Evolutionary conservation across 2,888 invertebrate genomes (phyloP), one percentile per base, ranked within the genome.

Genomic region (Chloroclysta siterata): DNA sequence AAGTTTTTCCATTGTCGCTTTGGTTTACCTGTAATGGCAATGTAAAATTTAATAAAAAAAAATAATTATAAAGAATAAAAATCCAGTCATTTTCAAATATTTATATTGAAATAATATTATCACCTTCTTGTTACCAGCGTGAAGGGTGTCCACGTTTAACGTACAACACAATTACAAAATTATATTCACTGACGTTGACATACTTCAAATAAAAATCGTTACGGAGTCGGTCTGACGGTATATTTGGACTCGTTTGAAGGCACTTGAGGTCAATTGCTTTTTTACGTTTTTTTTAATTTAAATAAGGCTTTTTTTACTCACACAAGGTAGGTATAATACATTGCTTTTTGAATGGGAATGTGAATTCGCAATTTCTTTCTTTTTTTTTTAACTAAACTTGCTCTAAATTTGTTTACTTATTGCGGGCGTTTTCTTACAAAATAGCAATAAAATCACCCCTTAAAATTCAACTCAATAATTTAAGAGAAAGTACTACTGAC

Each of bases 71-170:
- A 29, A 0, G 51, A 54, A 50, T 76, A 71, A 73, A 65, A 71
- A 73, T 65, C 59, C 47, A 63, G 47, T 59, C 66, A 69, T 82
- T 86, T 87, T 87, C 84, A 85, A 85, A 86, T 82, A 85, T 88
- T 65, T 60, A 52, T 90, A 89, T 90, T 90, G 89, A 90, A 90
- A 88, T 72, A 69, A 72, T 72, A 72, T 90, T 89, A 91, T 91
- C 90, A 90, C 92, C 87, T 87, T 88, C 89, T 83, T 84, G 85
- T 83, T 81, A 85, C 83, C 88, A 89, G 86, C 84, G 84, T 88
- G 90, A 86, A 87, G 86, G 88, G 90, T 92, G 90, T 91, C 87
- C 84, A 91, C 91, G 91, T 90, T 88, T 84, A 75, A 91, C 91
- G 91, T 88, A 86, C 83, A 90, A 90, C 90, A 90, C 90, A 89